Evolutionary conservation across 2,888 invertebrate species (phyloP).

Genomic region (Archaeoteleia sp.): DNA sequence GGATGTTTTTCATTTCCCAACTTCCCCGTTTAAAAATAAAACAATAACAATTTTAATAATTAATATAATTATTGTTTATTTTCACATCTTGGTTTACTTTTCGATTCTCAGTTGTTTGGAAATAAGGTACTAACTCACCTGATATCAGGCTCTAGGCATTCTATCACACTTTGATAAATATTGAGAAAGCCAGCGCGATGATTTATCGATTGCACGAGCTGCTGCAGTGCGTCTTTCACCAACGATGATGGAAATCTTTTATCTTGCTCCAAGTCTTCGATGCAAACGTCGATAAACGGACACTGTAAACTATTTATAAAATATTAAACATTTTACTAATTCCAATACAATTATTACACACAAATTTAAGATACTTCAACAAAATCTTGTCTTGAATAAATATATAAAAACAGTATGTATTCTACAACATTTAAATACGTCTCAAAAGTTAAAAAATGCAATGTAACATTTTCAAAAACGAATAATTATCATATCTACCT

Average conservation of each 20-base stretch:
- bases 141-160: slow-evolving; percentile 89
- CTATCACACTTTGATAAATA: slow-evolving; percentile 84
- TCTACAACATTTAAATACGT: slow-evolving; percentile 2
- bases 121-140: slow-evolving; percentile 76
- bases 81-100: too few relatives aligned
- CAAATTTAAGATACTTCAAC: too few relatives aligned
- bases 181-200: slow-evolving; percentile 85
- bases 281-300: slow-evolving; percentile 88
- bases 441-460: slow-evolving; percentile 12
- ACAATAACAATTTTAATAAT: too few relatives aligned
- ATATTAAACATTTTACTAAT: slow-evolving; percentile 22
- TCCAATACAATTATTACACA: too few relatives aligned
- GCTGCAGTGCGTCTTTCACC: slow-evolving; percentile 84
- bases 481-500: too few relatives aligned
- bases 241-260: slow-evolving; percentile 81
- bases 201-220: slow-evolving; percentile 85
- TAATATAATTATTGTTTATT: too few relatives aligned
- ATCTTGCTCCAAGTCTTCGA: slow-evolving; percentile 76
- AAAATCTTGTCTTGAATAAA: too few relatives aligned
- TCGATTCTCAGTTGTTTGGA: too few relatives aligned
- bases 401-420: too few relatives aligned
- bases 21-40: too few relatives aligned
- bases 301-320: slow-evolving; percentile 83
- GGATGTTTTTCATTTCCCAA: too few relatives aligned
- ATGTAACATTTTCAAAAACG: too few relatives aligned